Evolutionary conservation across 2,888 invertebrate genomes (phyloP), one percentile per base, ranked within the genome.

Genomic region (Lasioglossum villosulum): DNA sequence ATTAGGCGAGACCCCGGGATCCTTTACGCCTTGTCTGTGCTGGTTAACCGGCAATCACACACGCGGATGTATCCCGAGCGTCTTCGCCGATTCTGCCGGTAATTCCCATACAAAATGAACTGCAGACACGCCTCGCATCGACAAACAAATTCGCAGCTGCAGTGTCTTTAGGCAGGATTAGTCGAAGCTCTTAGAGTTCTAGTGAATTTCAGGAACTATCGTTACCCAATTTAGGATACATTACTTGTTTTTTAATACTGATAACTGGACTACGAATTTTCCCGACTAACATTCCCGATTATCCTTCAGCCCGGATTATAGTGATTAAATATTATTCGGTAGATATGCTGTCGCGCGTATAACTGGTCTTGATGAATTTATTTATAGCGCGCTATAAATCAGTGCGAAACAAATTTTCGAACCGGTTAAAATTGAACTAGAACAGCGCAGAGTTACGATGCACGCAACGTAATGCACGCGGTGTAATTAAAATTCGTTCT

Each of bases 1-100:
- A 34, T 66, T 66, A 66, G 34, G 30, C 66, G 34, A 66, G 66
- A 34, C 34, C 66, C 19, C 23, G 30, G 30, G 63, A 63, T 63
- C 63, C 63, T 63, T 63, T 30, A 30, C 63, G 63, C 63, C 63
- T 63, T 63, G 63, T 63, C 63, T 63, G 63, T 16, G 27, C 63
- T 30, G 30, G 63, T 63, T 63, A 63, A 63, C 63, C 30, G 63
- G 63, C 30, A 63, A 63, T 63, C 63, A 27, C 63, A 30, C 30
- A 63, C 63, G 30, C 63, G 63, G 30, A 63, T 52, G 14, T 30
- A 63, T 63, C 30, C 30, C 2, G 30, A 63, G 16, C 63, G n/a
- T 52, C 30, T 30, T 16, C 63, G 27, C 16, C 30, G 30, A 63
- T 30, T 30, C 30, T 6, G 63, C 16, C 0, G 16, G 30, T 27